Evolutionary conservation across 2,113 vertebrate species (phyloP), one percentile per base, ranked within the genome.

Genomic region (Pavo muticus): DNA sequence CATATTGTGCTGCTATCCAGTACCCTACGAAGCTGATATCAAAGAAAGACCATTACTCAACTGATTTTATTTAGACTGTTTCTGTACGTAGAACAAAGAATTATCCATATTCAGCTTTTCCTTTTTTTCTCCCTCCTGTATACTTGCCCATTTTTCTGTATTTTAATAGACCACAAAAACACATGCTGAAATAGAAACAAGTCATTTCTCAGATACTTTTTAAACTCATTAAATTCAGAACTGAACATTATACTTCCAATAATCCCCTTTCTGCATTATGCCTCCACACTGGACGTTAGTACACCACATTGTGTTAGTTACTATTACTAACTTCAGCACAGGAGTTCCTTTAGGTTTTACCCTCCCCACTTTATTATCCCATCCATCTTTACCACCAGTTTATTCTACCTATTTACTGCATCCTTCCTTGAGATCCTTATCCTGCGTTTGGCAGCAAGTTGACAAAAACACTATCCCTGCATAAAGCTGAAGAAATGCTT

Each of bases 1-100:
- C 84, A 80, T 65, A 87, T 27, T 56, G 42, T 47, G 74, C 68
- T 87, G 89, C 64, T 91, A 94, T 56, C 74, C 59, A 92, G 80
- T 92, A 89, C 60, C 39, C 79, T 67, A 18, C 15, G 37, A 63
- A 94, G 85, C 57, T 88, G 56, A 63, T 89, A 59, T 86, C 45
- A 91, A 73, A 93, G 88, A 84, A 74, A 81, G 29, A 74, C 63
- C 42, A 83, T 86, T 84, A 84, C 83, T 86, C 67, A 84, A 65
- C 82, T 78, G 50, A n/a, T 90, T 93, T 86, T 91, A 88, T 86
- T 90, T 74, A 86, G 20, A 45, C 45, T 56, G 20, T 44, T 85
- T 77, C 88, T 88, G 42, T 88, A 74, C 44, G n/a, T 37, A 90
- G 50, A 91, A 80, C 42, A 93, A 85, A 88, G 61, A 27, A 78